A percentile compares a stretch with the other conserved stretches of the same genome.
Evolutionary conservation across 2,797 vertebrate species (phyloP).

Genomic region (Allobates femoralis): DNA sequence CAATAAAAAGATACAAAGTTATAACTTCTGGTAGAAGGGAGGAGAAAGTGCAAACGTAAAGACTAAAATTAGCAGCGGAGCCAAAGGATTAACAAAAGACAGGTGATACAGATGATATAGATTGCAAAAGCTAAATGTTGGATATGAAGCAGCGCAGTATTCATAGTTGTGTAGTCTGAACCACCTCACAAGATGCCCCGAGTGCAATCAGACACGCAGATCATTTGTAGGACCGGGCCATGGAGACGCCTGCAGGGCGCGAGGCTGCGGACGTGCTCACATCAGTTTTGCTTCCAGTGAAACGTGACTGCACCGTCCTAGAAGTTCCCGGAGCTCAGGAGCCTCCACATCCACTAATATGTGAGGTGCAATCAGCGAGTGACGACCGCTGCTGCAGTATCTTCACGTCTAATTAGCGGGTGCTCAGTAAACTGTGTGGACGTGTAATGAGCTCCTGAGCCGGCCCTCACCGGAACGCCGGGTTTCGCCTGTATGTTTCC

Average conservation of each 20-base stretch:
- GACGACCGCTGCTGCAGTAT: not conserved
- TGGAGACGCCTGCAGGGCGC: not conserved
- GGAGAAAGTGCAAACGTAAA: too few species aligned
- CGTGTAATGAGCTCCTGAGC: not conserved
- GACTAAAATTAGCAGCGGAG: too few species aligned
- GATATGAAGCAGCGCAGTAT: not conserved
- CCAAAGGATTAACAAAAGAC: too few species aligned
- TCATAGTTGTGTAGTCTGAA: not conserved
- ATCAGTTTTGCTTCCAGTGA: not conserved
- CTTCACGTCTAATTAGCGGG: not conserved
- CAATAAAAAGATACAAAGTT: too few species aligned
- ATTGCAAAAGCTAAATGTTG: not conserved
- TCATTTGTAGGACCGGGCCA: not conserved
- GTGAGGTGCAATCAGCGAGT: not conserved
- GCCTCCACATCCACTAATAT: not conserved
- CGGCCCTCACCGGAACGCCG: not conserved
- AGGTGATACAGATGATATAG: not conserved
- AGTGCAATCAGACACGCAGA: not conserved
- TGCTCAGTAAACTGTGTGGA: not conserved
- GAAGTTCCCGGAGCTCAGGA: not conserved
- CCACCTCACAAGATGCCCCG: not conserved
- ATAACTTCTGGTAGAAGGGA: too few species aligned
- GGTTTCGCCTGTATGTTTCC: not conserved
- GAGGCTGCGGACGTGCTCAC: not conserved
- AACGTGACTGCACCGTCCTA: not conserved